Conservation (phyloP, 2,797 vertebrate genomes). For the Phoebastria nigripes region DNA sequence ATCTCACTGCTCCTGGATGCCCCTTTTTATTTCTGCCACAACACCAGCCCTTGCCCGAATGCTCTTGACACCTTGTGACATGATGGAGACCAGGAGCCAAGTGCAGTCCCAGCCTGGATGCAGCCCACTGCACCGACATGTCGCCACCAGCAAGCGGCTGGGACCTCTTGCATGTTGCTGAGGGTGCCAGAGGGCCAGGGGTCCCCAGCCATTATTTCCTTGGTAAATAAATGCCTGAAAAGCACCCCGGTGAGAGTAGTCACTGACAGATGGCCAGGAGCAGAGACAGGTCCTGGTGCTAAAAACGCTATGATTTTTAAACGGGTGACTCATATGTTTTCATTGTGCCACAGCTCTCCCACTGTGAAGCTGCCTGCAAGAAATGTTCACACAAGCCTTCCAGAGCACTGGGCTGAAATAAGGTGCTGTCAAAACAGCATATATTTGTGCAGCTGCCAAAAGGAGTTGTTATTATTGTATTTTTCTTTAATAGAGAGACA, state of each 20-base stretch:
- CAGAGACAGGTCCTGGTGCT: not conserved
- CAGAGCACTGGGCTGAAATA: not conserved
- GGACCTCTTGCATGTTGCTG: accelerated
- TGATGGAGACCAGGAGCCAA: not conserved
- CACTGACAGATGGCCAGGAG: not conserved
- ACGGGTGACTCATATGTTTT: not conserved
- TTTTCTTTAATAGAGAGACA: constrained; percentile 10
- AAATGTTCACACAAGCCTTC: not conserved
- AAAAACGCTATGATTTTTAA: not conserved
- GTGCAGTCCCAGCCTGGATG: not conserved
- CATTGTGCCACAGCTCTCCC: not conserved
- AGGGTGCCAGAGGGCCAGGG: not conserved
- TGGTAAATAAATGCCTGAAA: not conserved
- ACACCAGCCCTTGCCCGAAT: not conserved
- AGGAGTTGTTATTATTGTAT: not conserved
- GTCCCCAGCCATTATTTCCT: not conserved
- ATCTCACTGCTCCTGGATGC: not conserved
- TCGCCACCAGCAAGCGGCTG: accelerated
- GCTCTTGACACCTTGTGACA: accelerated
- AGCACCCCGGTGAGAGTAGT: not conserved
- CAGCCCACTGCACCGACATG: accelerated
- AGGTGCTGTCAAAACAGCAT: constrained; percentile 34
- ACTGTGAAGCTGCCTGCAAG: not conserved
- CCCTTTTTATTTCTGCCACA: not conserved
- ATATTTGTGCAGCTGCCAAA: constrained; percentile 5